Evolutionary conservation across 1,140 invertebrate species (phyloP).

Genomic region (Schlechtendalia chinensis): DNA sequence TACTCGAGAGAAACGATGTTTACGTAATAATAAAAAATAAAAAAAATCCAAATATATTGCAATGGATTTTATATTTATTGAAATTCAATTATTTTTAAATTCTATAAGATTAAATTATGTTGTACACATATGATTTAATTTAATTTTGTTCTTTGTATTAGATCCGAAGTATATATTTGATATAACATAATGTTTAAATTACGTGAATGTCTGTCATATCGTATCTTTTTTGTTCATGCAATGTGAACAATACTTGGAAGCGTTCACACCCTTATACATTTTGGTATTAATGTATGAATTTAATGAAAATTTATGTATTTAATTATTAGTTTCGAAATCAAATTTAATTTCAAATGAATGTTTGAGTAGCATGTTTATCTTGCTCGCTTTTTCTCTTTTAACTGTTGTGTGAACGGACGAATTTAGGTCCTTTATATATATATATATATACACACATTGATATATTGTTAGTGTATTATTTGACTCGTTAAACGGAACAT

Average conservation of each 20-base stretch:
- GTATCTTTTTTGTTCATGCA: background rate
- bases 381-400: background rate
- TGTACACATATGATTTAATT: too few relatives aligned
- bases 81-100: too few relatives aligned
- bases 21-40: too few relatives aligned
- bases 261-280: background rate
- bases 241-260: background rate
- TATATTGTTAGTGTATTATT: too few relatives aligned
- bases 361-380: background rate
- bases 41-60: too few relatives aligned
- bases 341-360: background rate
- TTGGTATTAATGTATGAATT: background rate
- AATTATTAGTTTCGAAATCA: background rate
- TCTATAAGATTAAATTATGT: too few relatives aligned
- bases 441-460: background rate
- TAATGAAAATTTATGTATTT: conserved; percentile 5
- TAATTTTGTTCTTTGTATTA: too few relatives aligned
- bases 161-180: background rate
- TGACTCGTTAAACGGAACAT: background rate
- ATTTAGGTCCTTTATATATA: background rate
- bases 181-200: background rate
- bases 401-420: background rate
- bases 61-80: too few relatives aligned
- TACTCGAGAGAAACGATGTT: too few relatives aligned
- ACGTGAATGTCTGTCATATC: background rate